Base-by-base conservation (phyloP, 2,888 invertebrate genomes). In the Ennomos quercinarius region DNA sequence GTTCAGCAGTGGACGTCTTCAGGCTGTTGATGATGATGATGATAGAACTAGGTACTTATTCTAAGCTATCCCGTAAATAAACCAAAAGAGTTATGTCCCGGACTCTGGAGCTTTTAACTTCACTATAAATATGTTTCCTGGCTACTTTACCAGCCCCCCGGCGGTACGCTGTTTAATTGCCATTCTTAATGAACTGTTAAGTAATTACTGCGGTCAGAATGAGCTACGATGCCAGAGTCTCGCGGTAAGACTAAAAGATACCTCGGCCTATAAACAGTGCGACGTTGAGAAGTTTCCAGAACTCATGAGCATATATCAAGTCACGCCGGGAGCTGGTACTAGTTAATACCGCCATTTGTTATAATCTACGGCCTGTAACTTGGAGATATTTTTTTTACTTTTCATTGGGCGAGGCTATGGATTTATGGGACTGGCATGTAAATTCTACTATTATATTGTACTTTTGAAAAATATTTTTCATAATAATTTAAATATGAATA, bases 241-340 rank as follows among this genome's bases (percentile, higher is more conserved):
- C 57, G 63, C 58, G 57, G 68, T 68, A 67, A 57, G 50, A n/a
- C 58, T 61, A 49, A 61, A 51, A 49, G 57, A 63, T 66, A 69
- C 66, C 52, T 62, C 48, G 64, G 68, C 66, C 67, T 70, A 64
- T 66, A 66, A 66, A n/a, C n/a, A n/a, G 73, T 67, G 69, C 63
- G 78, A 79, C 79, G 66, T 74, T 77, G 80, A 79, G 67, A 51
- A 55, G 65, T 69, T 38, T 38, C 59, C 50, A 17, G 51, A 17
- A 48, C 52, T 57, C 55, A 63, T 67, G 66, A 73, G 57, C 61
- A 69, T 61, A 65, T 59, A 57, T 69, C 64, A 62, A 61, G 59
- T 68, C 63, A 66, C 50, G 64, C 65, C 66, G 64, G 64, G 68
- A 63, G 64, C 67, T 65, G 46, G 61, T 71, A 57, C 63, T 60